phyloP scores from a whole-genome alignment of 2,797 vertebrate species.

The Sebastes glaucus region DNA sequence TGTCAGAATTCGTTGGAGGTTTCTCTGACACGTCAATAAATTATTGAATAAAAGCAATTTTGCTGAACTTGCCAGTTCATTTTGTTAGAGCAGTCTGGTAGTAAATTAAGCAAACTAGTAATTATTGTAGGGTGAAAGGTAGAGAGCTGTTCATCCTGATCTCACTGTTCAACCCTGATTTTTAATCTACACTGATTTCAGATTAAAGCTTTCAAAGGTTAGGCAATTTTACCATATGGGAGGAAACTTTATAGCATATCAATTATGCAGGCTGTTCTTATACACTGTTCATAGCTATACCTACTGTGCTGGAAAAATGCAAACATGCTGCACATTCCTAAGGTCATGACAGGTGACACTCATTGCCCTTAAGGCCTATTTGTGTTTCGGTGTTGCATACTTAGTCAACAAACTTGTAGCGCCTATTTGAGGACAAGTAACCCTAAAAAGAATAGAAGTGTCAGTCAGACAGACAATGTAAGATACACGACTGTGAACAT shows the following conservation, averaged over 20 bases:
- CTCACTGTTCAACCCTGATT: background rate
- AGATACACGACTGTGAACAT: accelerated
- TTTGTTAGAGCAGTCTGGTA: conserved; percentile 35
- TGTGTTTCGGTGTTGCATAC: too few relatives aligned
- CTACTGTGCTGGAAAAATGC: too few relatives aligned
- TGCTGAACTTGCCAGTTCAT: conserved; percentile 57
- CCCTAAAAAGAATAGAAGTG: too few relatives aligned
- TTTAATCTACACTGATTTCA: background rate
- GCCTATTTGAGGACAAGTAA: too few relatives aligned
- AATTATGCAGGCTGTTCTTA: background rate
- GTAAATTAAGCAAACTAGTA: conserved; percentile 56
- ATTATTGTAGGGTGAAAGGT: conserved; percentile 42
- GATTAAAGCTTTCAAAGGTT: conserved; percentile 1
- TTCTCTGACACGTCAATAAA: conserved; percentile 52
- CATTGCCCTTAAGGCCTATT: too few relatives aligned
- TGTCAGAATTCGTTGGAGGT: conserved; percentile 46
- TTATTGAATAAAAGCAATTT: conserved; percentile 47
- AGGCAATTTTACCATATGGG: background rate
- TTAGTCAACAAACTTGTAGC: too few relatives aligned
- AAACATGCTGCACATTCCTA: too few relatives aligned
- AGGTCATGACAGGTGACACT: too few relatives aligned
- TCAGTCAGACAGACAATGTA: too few relatives aligned
- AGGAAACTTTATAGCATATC: background rate
- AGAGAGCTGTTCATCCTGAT: background rate
- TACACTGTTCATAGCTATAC: too few relatives aligned